These are phyloP conservation scores for Riparia riparia DNA, from an alignment of 2,113 vertebrate species.

Conservation along the genomic window DNA sequence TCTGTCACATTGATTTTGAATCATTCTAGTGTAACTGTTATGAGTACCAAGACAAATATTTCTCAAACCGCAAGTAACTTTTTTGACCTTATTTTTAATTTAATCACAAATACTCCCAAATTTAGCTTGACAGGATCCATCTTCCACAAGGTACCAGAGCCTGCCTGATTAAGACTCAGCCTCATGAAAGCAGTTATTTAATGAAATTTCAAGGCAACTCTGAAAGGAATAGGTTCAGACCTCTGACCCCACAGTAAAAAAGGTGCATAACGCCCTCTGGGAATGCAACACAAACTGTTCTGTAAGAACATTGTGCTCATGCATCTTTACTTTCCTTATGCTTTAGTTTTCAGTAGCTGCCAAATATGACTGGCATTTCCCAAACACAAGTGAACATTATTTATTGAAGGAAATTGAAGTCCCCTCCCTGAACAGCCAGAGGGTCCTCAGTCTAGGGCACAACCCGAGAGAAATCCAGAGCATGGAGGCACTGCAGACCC, in stretches of 20 bases:
- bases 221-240: neutral
- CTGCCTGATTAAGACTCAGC: neutral
- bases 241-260: neutral
- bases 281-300: neutral
- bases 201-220: neutral
- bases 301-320: neutral
- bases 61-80: slow-evolving; percentile 60
- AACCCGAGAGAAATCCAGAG: neutral
- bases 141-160: slow-evolving; percentile 1
- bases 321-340: neutral
- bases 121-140: neutral
- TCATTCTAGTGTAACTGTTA: slow-evolving; percentile 49
- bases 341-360: neutral
- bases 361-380: neutral
- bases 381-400: neutral
- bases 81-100: slow-evolving; percentile 55
- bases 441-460: neutral
- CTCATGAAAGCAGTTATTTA: slow-evolving; percentile 1
- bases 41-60: slow-evolving; percentile 64
- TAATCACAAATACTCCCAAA: slow-evolving; percentile 38
- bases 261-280: neutral
- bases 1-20: slow-evolving; percentile 64
- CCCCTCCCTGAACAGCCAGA: neutral
- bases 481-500: fast-evolving
- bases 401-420: slow-evolving; percentile 4